phyloP scores from a whole-genome alignment of 2,888 invertebrate species.

The Gari tellinella region DNA sequence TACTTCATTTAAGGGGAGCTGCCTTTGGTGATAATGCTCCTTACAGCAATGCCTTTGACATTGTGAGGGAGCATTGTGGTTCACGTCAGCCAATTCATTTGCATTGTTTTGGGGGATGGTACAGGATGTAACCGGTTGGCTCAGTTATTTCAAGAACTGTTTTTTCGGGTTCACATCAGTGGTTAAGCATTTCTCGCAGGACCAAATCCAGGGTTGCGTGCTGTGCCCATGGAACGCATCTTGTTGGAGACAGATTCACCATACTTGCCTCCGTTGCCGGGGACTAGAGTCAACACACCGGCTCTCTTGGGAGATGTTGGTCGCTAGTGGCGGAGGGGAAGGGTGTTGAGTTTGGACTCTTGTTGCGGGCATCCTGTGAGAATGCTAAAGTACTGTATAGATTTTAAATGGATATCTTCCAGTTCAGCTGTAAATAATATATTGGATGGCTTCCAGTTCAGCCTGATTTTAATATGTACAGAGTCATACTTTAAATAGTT shows the following conservation, averaged over 20 bases:
- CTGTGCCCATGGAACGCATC: background rate
- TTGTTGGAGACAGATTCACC: slow-evolving; percentile 5
- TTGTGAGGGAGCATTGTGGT: background rate
- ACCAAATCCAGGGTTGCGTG: background rate
- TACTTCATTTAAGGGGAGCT: background rate
- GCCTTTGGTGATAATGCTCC: background rate
- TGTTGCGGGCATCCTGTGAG: background rate
- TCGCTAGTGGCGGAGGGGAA: background rate
- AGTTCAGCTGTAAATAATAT: too few species aligned
- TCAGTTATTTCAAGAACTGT: background rate
- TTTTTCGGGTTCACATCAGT: background rate
- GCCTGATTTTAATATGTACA: too few species aligned
- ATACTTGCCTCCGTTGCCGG: slow-evolving; percentile 2
- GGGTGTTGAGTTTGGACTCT: background rate
- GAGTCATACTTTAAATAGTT: too few species aligned
- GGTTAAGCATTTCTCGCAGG: background rate
- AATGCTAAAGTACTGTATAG: slow-evolving; percentile 1
- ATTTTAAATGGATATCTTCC: background rate
- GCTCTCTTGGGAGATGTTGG: background rate
- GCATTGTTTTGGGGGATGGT: slow-evolving; percentile 1
- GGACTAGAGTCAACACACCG: background rate
- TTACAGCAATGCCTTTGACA: background rate
- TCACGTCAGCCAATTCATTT: slow-evolving; percentile 4
- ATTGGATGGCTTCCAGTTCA: too few species aligned
- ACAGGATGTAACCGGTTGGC: background rate